Evolutionary conservation across 2,888 invertebrate genomes (phyloP), one percentile per base, ranked within the genome.

Genomic region (Encarsia formosa): DNA sequence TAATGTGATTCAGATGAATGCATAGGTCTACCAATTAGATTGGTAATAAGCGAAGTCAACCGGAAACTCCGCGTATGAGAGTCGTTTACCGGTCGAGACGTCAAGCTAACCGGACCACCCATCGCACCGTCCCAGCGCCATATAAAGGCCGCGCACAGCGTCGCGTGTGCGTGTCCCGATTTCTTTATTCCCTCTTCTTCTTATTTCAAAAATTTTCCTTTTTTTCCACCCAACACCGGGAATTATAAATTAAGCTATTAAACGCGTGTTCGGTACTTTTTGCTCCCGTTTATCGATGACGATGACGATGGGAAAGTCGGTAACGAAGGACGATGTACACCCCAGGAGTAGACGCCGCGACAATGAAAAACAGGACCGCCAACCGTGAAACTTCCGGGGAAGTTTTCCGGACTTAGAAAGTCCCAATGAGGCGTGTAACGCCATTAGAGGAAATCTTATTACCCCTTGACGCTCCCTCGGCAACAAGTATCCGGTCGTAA

Each of bases 401-500:
- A 20, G 38, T 19, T 16, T 34, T 73, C 68, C 58, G 66, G 64
- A 70, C 71, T 72, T 70, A 64, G 63, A 66, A 70, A 73, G 70
- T 72, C 66, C 68, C 73, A 73, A 73, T 73, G 73, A 73, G 73
- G 70, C 73, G 69, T 73, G 69, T 73, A 73, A 72, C 66, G 69
- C 71, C 71, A 71, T 73, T 73, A 71, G 69, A 71, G 69, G 65
- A 64, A 72, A 73, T 71, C 72, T 73, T 70, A 70, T 73, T 73
- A 71, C 67, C 61, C 66, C 65, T 54, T 68, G 64, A 64, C 64
- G 61, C 63, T 61, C 62, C 59, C 63, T 54, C 60, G 52, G 53
- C 50, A 50, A 56, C 31, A 48, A 34, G 23, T 8, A 13, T 13
- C n/a, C 23, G 34, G 18, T 44, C 11, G 65, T 67, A 70, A 70